Conservation (phyloP, 2,888 invertebrate species). For the Selenia dentaria region DNA sequence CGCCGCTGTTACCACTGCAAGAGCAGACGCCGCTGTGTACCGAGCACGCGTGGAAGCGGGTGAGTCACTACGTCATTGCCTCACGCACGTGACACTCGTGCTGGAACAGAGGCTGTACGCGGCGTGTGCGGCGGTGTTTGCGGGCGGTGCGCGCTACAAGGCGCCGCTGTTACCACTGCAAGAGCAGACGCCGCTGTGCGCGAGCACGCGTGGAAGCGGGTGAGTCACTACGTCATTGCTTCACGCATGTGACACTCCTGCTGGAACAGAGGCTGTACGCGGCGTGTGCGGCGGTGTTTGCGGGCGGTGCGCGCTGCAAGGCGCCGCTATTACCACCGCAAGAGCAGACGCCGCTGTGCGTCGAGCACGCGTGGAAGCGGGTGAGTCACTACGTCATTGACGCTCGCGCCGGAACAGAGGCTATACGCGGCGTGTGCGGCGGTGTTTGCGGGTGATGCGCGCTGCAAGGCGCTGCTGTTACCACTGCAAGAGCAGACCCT, state of each 20-base stretch:
- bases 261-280: constrained; percentile 93
- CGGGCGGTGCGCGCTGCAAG: no score
- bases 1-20: constrained; percentile 72
- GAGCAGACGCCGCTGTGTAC: constrained; percentile 92
- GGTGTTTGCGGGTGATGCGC: constrained; percentile 76
- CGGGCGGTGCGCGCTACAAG: no score
- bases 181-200: no score
- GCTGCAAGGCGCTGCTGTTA: constrained; percentile 74
- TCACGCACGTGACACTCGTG: constrained; percentile 93
- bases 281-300: no score
- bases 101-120: constrained; percentile 90
- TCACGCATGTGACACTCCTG: constrained; percentile 94
- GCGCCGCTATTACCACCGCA: no score
- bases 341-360: no score
- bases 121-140: no score
- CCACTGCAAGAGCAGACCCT: constrained; percentile 87
- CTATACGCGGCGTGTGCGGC: constrained; percentile 82
- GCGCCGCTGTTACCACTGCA: no score
- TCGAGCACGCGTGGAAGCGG: no score
- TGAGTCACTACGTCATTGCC: constrained; percentile 88
- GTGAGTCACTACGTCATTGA: constrained; percentile 90
- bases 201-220: no score
- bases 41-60: constrained; percentile 93
- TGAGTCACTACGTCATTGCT: no score
- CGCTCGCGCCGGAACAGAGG: constrained; percentile 93